Base-by-base conservation (phyloP, 2,113 vertebrate species). In the Thamnaconus septentrionalis region DNA sequence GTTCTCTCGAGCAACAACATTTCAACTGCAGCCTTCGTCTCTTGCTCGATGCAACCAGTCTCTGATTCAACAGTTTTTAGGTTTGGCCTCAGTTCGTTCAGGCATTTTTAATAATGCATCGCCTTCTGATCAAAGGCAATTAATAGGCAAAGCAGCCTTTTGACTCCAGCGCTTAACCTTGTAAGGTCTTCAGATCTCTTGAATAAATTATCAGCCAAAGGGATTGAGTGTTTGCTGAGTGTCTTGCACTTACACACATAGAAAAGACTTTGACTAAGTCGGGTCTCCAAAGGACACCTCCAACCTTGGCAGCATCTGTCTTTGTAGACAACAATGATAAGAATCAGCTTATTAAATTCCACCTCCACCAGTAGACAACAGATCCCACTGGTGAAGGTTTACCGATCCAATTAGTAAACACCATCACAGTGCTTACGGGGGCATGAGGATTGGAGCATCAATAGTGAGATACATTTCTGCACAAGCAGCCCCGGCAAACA, bases 91-190 rank as follows among this genome's bases (percentile, higher is more conserved):
- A 53, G 51, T 59, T 67, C 64, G 7, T 73, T 85, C 75, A 76
- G 58, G 66, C 57, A 58, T 73, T 83, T 80, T 91, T 59, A 89
- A 89, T 87, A 83, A 90, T 89, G 76, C 80, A 89, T 83, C 75
- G 86, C 83, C 73, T 62, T 65, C 77, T 59, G 74, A 89, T 90
- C 83, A 84, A 78, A 86, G 71, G 61, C 83, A 84, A 91, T 90
- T 91, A 89, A 89, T 85, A 84, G 70, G 74, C 77, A 85, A 54
- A 67, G 57, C 50, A 73, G 83, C 69, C 72, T 82, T 82, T 88
- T 84, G 75, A 86, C 80, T 85, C 66, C 59, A 58, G 77, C 76
- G 84, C 73, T 85, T 84, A 79, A 88, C 82, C 83, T 83, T 76
- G 66, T 45, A 55, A 75, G 81, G 59, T 56, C 71, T 75, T 71